Evolutionary conservation across 2,113 vertebrate genomes (phyloP), one percentile per base, ranked within the genome.

Genomic region (Macrotus californicus): DNA sequence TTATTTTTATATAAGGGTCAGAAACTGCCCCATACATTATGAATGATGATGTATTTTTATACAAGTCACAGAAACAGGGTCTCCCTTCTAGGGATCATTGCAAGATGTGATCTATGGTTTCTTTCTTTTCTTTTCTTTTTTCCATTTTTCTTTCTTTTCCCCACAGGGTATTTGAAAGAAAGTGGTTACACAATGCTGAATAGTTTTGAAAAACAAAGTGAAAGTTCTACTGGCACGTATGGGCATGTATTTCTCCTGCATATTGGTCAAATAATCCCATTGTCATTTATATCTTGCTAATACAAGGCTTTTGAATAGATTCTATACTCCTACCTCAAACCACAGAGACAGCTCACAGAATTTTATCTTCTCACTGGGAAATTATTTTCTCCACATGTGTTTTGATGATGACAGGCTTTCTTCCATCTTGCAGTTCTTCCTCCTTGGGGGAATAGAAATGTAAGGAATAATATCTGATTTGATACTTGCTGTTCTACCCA

Each of bases 281-380:
- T 13, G 64, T 48, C 39, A 43, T 82, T 77, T 82, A 31, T 36
- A 39, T 46, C 66, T 92, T 73, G 85, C 54, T 82, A 88, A 93
- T 85, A 43, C 0, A 66, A 87, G 12, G 16, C 50, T 84, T 95
- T 69, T 83, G 64, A 96, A 96, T 36, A 61, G 39, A 72, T 56
- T 64, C 52, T 59, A 73, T 5, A 24, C 21, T 88, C 41, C 26
- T 24, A 61, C 13, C 54, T 93, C 41, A 90, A 87, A 84, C n/a
- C 54, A 24, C 90, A 96, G 93, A 95, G 66, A 59, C 89, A 94
- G 73, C 79, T 31, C 34, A 46, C 66, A 92, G 82, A 97, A 94
- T 81, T 90, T 91, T 95, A 76, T 43, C 87, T 92, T 88, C 95
- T 92, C 19, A 81, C 96, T 31, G 87, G 75, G 94, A 97, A 98